Percentiles rank a stretch among this genome's conserved stretches.
phyloP scores from a whole-genome alignment of 2,113 vertebrate genomes.

The Tringa solitaria region DNA sequence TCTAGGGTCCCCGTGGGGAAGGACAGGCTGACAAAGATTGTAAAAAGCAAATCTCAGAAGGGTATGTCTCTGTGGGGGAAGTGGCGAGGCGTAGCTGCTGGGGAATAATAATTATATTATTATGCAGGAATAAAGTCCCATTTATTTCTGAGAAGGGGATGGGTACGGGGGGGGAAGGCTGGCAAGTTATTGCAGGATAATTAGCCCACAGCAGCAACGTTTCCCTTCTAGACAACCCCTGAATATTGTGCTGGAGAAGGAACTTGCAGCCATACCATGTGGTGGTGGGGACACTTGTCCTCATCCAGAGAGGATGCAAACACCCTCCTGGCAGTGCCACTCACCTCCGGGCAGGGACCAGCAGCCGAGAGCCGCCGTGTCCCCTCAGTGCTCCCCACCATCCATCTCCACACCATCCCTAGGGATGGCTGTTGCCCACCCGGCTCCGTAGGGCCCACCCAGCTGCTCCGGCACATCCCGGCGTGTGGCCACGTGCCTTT shows the following conservation, averaged over 20 bases:
- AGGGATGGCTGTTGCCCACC: not conserved
- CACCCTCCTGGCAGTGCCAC: not conserved
- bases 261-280: accelerated
- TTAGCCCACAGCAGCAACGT: not conserved
- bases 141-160: not conserved
- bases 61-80: not conserved
- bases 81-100: not conserved
- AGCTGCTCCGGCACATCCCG: not conserved
- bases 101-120: not conserved
- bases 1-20: not conserved
- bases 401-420: not conserved
- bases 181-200: not conserved
- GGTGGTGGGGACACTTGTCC: too few species aligned
- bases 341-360: not conserved
- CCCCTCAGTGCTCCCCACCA: accelerated
- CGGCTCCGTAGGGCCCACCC: not conserved
- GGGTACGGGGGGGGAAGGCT: not conserved
- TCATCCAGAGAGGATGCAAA: not conserved
- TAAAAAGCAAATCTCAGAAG: not conserved
- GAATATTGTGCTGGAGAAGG: not conserved
- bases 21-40: accelerated
- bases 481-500: not conserved
- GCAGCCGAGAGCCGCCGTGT: not conserved
- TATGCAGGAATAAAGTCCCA: not conserved
- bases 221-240: not conserved